Evolutionary conservation across 2,113 vertebrate genomes (phyloP), one percentile per base, ranked within the genome.

Genomic region (Albula glossodonta): DNA sequence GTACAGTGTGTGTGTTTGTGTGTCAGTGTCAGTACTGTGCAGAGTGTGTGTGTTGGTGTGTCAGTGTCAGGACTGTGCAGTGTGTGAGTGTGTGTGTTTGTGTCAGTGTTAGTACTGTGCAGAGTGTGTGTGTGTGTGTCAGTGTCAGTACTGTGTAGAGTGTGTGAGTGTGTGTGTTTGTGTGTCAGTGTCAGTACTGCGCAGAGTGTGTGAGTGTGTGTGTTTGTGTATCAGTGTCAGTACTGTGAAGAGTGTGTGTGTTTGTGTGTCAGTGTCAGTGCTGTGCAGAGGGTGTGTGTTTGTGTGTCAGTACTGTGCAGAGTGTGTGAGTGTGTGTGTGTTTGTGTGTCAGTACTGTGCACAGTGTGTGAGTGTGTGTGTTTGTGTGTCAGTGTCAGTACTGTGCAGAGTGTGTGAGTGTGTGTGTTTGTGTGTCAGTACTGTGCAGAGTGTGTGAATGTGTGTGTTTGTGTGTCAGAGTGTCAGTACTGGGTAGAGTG

Each of bases 151-250:
- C n/a, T 63, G 56, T 25, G 53, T 41, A 6, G 15, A 52, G 57
- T 49, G 60, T 87, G 88, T 87, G 77, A 79, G 83, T 87, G 91
- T 92, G 89, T 91, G 85, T 88, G 90, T 91, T 91, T 94, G 93
- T 85, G 93, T 93, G 93, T 93, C 31, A 41, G 31, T 41, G 53
- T 56, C 7, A 9, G 53, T 56, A 12, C 12, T 7, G 6, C 2
- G 6, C 7, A 9, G 53, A 9, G 53, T 56, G 53, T 56, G 53
- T 56, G 53, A 9, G 53, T 56, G 53, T 56, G 53, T 56, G 53
- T 56, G 53, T 56, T 7, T 12, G 53, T 56, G 53, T 56, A 2
- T 56, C 7, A 9, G 53, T 2, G 0, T 56, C 7, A 9, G 53
- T 56, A 41, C 31, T 41, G 31, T 41, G 31, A 0, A 6, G 53